Conservation (phyloP, 2,888 invertebrate species). For the Julus scandinavius region DNA sequence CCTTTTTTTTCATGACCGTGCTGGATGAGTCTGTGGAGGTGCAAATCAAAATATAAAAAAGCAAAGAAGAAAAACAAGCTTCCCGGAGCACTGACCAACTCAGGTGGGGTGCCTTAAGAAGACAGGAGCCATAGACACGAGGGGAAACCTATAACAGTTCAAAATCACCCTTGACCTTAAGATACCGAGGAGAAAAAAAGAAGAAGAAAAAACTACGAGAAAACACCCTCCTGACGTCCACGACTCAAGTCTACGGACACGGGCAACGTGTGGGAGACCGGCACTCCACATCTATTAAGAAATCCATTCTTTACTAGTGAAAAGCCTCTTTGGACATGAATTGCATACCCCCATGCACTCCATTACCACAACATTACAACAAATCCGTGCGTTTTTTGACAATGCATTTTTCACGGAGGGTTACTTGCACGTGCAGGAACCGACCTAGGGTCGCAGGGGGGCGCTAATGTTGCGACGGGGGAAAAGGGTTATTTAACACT, state of each 20-base stretch:
- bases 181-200: neutral
- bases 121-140: slow-evolving; percentile 1
- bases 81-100: slow-evolving; percentile 46
- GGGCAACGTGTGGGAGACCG: slow-evolving; percentile 30
- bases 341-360: slow-evolving; percentile 6
- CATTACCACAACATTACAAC: slow-evolving; percentile 31
- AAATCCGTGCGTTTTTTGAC: slow-evolving; percentile 35
- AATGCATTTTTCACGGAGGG: slow-evolving; percentile 37
- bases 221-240: slow-evolving; percentile 21
- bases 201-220: neutral
- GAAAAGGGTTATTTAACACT: neutral
- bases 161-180: slow-evolving; percentile 41
- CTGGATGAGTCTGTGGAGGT: slow-evolving; percentile 2
- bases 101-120: slow-evolving; percentile 3
- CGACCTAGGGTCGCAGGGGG: neutral
- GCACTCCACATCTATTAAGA: slow-evolving; percentile 35
- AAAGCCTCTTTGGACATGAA: slow-evolving; percentile 40
- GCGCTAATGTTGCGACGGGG: neutral
- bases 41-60: neutral
- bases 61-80: slow-evolving; percentile 31
- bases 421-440: neutral
- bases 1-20: slow-evolving; percentile 30
- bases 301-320: slow-evolving; percentile 27
- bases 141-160: slow-evolving; percentile 42
- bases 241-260: neutral